Conservation (phyloP, 30 jellyfish, hydroid and myxozoan genomes). For the Aurelia coerulea region DNA sequence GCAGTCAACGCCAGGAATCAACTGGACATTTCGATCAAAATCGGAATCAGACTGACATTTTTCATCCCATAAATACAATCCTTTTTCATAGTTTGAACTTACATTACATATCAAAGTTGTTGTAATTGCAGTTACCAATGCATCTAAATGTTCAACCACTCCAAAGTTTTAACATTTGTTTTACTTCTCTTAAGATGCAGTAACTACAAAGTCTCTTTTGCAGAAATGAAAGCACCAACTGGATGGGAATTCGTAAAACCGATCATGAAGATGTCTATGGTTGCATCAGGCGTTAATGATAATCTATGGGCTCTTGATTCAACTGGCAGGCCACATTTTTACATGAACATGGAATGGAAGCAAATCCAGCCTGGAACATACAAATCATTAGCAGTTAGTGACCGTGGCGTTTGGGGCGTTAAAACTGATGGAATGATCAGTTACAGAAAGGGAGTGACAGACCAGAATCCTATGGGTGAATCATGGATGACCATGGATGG, state of each 20-base stretch:
- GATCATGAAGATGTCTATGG: slow-evolving; percentile 1
- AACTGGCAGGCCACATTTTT: slow-evolving; percentile 36
- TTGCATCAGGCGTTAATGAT: slow-evolving; percentile 41
- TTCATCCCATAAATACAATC: no score
- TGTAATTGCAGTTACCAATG: no score
- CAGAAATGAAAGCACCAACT: background rate
- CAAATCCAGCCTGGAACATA: slow-evolving; percentile 8
- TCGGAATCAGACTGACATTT: no score
- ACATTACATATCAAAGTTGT: no score
- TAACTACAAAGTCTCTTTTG: no score
- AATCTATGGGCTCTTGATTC: slow-evolving; percentile 62
- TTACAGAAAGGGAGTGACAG: slow-evolving; percentile 70
- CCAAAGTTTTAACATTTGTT: no score
- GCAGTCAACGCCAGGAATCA: no score
- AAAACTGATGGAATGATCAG: slow-evolving; percentile 26
- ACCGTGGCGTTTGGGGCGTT: slow-evolving; percentile 72
- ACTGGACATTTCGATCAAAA: no score
- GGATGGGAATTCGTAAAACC: slow-evolving; percentile 49
- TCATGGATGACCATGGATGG: slow-evolving; percentile 66
- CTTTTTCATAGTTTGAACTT: no score
- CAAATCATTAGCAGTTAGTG: slow-evolving; percentile 38
- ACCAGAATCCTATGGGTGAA: slow-evolving; percentile 34
- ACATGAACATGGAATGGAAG: slow-evolving; percentile 11
- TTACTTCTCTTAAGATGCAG: no score
- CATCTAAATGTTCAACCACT: no score